These are phyloP conservation scores for Chiloscyllium punctatum DNA, from an alignment of 2,797 vertebrate genomes.

Conservation along the genomic window DNA sequence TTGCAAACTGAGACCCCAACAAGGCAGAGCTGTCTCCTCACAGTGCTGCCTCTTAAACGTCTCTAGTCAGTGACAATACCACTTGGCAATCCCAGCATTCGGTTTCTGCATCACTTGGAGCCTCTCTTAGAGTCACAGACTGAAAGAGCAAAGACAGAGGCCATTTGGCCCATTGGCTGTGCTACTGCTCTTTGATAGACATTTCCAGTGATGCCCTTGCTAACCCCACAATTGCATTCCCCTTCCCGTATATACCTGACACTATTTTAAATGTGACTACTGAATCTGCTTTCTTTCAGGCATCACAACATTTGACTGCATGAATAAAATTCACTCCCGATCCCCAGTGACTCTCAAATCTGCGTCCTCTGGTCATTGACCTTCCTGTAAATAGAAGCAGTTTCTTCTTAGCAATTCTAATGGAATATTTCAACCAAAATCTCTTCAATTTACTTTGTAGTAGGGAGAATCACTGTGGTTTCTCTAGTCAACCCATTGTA, in stretches of 20 bases:
- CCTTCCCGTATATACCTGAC: not conserved
- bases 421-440: not conserved
- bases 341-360: not conserved
- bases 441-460: not conserved
- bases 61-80: not conserved
- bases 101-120: not conserved
- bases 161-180: not conserved
- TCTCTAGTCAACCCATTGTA: not conserved
- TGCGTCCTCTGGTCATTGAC: not conserved
- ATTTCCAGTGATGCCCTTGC: no score
- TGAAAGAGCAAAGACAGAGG: not conserved
- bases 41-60: not conserved
- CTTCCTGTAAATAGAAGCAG: no score
- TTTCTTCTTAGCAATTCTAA: not conserved
- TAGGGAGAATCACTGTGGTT: not conserved
- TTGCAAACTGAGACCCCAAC: not conserved
- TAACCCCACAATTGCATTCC: not conserved
- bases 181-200: not conserved
- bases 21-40: no score
- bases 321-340: not conserved
- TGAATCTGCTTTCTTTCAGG: not conserved
- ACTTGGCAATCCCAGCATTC: not conserved
- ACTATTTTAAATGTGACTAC: not conserved
- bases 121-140: not conserved
- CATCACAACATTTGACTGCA: not conserved